Percentiles rank a stretch among this genome's conserved stretches.
Conservation (phyloP, 1,140 invertebrate genomes). For the Drosophila leontia region DNA sequence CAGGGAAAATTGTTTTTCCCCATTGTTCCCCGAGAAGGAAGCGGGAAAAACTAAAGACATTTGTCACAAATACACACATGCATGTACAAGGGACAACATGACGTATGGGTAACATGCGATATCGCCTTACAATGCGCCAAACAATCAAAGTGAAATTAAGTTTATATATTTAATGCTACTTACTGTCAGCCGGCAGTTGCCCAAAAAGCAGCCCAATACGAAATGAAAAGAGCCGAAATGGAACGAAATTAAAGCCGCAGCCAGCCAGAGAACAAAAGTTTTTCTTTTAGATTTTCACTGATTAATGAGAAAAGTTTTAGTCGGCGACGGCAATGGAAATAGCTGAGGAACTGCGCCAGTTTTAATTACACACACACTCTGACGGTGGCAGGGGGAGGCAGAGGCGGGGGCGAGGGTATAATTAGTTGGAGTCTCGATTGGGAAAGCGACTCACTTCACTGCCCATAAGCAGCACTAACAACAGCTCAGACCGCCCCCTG, state of each 20-base stretch:
- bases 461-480: conserved; percentile 32
- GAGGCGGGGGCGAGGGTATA: conserved; percentile 18
- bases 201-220: conserved; percentile 54
- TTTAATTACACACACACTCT: conserved; percentile 70
- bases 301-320: conserved; percentile 84
- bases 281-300: conserved; percentile 84
- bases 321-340: conserved; percentile 66
- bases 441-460: conserved; percentile 62
- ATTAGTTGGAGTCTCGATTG: conserved; percentile 75
- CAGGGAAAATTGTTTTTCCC: conserved; percentile 60
- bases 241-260: conserved; percentile 69
- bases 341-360: conserved; percentile 69
- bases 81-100: conserved; percentile 61
- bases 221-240: conserved; percentile 52
- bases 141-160: conserved; percentile 83
- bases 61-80: conserved; percentile 67
- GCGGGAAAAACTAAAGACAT: conserved; percentile 72
- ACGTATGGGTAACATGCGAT: conserved; percentile 82
- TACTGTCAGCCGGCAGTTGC: conserved; percentile 26
- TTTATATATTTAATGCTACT: conserved; percentile 82
- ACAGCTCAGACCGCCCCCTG: conserved; percentile 35
- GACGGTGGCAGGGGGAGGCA: too few species aligned
- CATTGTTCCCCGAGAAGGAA: conserved; percentile 55
- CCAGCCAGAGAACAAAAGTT: conserved; percentile 71
- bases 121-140: conserved; percentile 82